These are phyloP conservation scores for Brachionus asplanchnoidis DNA, from an alignment of 1,140 invertebrate species.

Conservation along the genomic window DNA sequence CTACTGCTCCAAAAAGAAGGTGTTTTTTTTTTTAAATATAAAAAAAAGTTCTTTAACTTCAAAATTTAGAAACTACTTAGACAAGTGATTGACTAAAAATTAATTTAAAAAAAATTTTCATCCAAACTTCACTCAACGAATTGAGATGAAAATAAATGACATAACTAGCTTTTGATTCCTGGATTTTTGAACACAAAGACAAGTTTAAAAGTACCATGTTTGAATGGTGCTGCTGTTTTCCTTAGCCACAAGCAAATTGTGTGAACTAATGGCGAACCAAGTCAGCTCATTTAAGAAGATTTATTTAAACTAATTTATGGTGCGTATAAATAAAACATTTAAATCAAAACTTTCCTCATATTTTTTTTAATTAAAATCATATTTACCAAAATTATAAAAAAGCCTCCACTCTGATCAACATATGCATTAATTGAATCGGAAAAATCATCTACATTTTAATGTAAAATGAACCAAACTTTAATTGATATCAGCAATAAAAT, in stretches of 20 bases:
- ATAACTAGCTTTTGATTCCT: background rate
- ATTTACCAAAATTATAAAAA: background rate
- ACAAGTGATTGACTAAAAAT: too few relatives aligned
- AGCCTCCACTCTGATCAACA: background rate
- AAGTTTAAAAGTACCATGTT: background rate
- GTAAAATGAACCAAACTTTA: background rate
- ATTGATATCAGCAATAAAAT: background rate
- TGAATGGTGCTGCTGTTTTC: background rate
- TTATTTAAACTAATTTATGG: background rate
- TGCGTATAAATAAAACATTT: background rate
- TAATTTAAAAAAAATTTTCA: background rate
- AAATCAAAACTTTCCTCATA: background rate
- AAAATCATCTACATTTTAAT: background rate
- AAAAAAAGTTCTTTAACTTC: too few relatives aligned
- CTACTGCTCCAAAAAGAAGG: too few relatives aligned
- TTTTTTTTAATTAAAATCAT: background rate
- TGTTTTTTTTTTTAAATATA: too few relatives aligned
- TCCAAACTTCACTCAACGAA: background rate
- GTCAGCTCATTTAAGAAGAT: background rate
- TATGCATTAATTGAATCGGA: background rate
- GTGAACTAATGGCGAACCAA: too few relatives aligned
- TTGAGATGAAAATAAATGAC: background rate
- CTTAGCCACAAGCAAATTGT: background rate
- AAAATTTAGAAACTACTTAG: too few relatives aligned
- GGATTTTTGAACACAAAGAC: background rate